Base-by-base conservation (phyloP, 2,888 invertebrate genomes). In the Urechis unicinctus region DNA sequence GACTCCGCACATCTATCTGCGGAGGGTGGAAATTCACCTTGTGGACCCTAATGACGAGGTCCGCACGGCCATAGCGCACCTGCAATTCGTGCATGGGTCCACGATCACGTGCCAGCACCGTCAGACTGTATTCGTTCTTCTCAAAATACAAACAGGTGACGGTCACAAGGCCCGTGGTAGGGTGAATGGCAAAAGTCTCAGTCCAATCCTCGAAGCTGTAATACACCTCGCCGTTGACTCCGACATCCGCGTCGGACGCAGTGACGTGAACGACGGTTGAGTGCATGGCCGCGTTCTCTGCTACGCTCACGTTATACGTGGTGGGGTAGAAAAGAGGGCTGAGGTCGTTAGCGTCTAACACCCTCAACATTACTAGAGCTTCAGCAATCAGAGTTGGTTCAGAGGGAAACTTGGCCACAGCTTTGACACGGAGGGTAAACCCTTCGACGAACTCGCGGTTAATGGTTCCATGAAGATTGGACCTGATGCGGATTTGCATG, bases 171-270 rank as follows among this genome's bases (percentile, higher is more conserved):
- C 96, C 96, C 48, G 88, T 88, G 53, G 91, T 89, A 1, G 95
- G 93, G 78, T 97, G 93, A 56, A 98, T 86, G 36, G 91, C 88
- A 76, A 96, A 97, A 21, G 63, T 59, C 3, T 71, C 67, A 46
- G 87, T 89, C 57, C 85, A 83, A 66, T 89, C 86, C 50, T 85
- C 82, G 69, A 97, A 86, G 76, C 91, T 93, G 80, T 95, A 97
- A 80, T 96, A 96, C 67, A 97, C 91, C 81, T 96, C 93, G 1
- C 95, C 94, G 78, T 97, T 97, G 68, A 91, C 83, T 2, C 96
- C 97, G 36, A 91, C 82, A 78, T 98, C 97, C 2, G 97, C 95
- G 80, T 98, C 97, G 71, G 92, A 93, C 0, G 96, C 97, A 36
- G 85, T 77, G 13, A 83, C 80, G 60, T 71, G 71, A 41, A 87